phyloP scores from a whole-genome alignment of 2,888 invertebrate genomes.

The Gonocerus acuteangulatus region DNA sequence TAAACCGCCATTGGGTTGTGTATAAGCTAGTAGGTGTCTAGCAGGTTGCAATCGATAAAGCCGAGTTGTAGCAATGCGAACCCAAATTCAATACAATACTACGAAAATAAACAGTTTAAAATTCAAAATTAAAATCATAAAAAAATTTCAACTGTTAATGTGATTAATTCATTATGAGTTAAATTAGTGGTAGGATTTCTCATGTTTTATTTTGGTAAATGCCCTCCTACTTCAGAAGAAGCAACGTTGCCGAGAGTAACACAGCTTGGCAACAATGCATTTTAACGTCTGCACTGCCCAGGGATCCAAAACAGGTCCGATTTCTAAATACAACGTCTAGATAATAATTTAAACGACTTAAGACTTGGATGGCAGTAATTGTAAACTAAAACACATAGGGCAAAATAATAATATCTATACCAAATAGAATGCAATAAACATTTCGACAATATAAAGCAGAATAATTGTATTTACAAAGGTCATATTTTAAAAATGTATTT shows the following conservation, averaged over 20 bases:
- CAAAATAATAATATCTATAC: too few relatives aligned
- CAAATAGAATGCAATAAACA: too few relatives aligned
- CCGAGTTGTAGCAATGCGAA: background rate
- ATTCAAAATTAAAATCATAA: too few relatives aligned
- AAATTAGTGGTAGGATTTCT: background rate
- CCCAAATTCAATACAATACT: background rate
- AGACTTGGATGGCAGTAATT: background rate
- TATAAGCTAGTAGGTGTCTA: background rate
- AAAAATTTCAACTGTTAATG: too few relatives aligned
- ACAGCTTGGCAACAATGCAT: conserved; percentile 33
- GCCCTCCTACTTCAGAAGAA: conserved; percentile 30
- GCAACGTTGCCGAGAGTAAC: conserved; percentile 33
- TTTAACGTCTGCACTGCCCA: conserved; percentile 31
- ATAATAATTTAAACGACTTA: conserved; percentile 1
- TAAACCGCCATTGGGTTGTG: background rate
- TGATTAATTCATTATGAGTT: too few relatives aligned
- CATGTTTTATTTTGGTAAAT: conserved; percentile 33
- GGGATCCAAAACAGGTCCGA: conserved; percentile 32
- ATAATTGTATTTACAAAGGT: too few relatives aligned
- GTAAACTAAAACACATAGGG: too few relatives aligned
- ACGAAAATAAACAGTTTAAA: too few relatives aligned
- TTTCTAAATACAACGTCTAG: conserved; percentile 16
- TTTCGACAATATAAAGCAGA: too few relatives aligned
- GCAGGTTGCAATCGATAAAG: conserved; percentile 25
- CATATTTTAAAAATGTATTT: too few relatives aligned